phyloP scores from a whole-genome alignment of 2,797 vertebrate species.

The Siniperca obscura region DNA sequence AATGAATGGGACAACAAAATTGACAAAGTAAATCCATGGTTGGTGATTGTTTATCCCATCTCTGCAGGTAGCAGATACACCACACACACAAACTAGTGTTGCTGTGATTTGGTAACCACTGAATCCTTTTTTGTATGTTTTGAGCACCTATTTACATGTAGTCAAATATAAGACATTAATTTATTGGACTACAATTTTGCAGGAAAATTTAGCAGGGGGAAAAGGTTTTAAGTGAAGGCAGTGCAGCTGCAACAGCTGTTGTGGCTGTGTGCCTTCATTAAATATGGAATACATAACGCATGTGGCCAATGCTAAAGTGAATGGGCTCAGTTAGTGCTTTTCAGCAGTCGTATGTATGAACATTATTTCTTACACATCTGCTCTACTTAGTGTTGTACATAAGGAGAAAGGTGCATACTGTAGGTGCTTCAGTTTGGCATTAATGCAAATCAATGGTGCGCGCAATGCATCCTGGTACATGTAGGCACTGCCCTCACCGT shows the following conservation, averaged over 20 bases:
- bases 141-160: background rate
- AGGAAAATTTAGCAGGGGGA: background rate
- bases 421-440: background rate
- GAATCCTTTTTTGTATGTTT: slow-evolving; percentile 1
- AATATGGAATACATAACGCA: slow-evolving; percentile 27
- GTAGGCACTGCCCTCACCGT: no score
- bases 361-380: slow-evolving; percentile 20
- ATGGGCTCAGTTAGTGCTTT: slow-evolving; percentile 14
- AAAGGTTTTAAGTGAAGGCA: background rate
- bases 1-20: slow-evolving; percentile 13
- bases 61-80: background rate
- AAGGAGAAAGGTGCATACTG: background rate
- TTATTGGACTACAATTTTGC: slow-evolving; percentile 9
- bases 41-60: background rate
- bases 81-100: background rate
- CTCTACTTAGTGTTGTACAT: background rate
- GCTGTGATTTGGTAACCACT: slow-evolving; percentile 19
- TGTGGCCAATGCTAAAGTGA: slow-evolving; percentile 10
- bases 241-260: slow-evolving; percentile 22
- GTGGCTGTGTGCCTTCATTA: slow-evolving; percentile 30
- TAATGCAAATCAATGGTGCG: background rate
- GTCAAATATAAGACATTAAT: background rate
- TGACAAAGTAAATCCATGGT: slow-evolving; percentile 3
- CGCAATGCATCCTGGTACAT: no score
- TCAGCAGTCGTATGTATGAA: background rate